Percentiles rank a stretch among this genome's conserved stretches.
phyloP scores from a whole-genome alignment of 2,113 vertebrate genomes.

The human (Homo sapiens) region DNA sequence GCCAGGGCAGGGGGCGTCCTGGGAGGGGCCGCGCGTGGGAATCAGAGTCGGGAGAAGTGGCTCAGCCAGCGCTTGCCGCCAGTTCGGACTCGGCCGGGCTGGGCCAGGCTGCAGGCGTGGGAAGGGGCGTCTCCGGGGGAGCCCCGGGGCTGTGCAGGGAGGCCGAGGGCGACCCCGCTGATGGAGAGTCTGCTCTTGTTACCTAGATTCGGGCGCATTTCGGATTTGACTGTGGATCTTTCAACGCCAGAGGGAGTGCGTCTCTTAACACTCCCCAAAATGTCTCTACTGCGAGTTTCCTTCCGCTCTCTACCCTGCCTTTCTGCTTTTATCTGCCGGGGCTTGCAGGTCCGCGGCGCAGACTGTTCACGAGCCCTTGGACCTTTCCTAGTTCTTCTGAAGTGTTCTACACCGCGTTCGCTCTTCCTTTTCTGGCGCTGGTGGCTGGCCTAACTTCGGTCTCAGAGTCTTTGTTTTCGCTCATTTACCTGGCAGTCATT shows the following conservation, averaged over 20 bases:
- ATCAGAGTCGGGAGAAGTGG: neutral
- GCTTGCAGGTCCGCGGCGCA: neutral
- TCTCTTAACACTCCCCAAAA: neutral
- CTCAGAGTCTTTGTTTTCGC: neutral
- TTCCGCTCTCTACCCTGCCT: neutral
- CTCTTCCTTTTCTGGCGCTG: neutral
- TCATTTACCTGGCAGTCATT: neutral
- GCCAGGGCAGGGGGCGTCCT: neutral
- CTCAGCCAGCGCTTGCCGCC: neutral
- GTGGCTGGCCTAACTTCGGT: neutral
- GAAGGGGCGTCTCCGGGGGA: neutral
- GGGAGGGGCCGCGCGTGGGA: neutral
- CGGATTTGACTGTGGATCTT: neutral
- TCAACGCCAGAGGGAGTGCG: slow-evolving; percentile 60
- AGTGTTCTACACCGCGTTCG: fast-evolving
- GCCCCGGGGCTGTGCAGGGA: fast-evolving
- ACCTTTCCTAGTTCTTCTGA: neutral
- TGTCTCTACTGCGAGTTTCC: slow-evolving; percentile 17
- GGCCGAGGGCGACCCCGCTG: neutral
- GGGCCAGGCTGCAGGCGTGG: neutral
- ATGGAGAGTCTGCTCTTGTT: neutral
- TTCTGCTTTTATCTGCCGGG: neutral
- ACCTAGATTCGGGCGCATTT: neutral
- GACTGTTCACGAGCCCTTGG: neutral
- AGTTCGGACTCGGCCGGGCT: neutral